phyloP scores from a whole-genome alignment of 1,140 invertebrate species.

The Sycobia sp. region DNA sequence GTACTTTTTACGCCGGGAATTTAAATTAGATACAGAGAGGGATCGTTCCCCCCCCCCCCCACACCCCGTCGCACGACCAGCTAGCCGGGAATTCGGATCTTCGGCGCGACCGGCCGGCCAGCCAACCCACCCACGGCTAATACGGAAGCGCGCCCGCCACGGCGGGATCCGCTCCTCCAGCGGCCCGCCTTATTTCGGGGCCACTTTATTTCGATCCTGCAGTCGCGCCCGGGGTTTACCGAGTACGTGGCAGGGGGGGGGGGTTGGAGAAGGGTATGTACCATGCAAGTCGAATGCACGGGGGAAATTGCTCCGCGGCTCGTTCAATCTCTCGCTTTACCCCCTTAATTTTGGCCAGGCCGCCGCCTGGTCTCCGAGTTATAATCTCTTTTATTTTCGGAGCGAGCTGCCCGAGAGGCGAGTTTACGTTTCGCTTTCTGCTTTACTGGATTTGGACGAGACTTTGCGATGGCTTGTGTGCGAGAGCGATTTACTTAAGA shows the following conservation, averaged over 20 bases:
- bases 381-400: conserved; percentile 20
- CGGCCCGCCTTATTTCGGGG: conserved; percentile 12
- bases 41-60: no score
- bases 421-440: not conserved
- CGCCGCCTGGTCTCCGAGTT: not conserved
- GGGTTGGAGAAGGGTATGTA: no score
- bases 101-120: no score
- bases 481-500: no score
- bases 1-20: conserved; percentile 25
- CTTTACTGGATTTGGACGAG: not conserved
- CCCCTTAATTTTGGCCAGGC: not conserved
- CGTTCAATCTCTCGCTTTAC: not conserved
- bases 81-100: not conserved
- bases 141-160: no score
- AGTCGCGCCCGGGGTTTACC: not conserved
- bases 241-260: not conserved
- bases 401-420: no score
- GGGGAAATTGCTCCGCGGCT: conserved; percentile 30
- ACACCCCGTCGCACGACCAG: not conserved
- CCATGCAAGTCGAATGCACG: not conserved
- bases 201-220: conserved; percentile 24
- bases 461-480: no score
- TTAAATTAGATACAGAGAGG: conserved; percentile 31
- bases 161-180: not conserved
- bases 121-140: no score